Evolutionary conservation across 2,888 invertebrate species (phyloP).

Genomic region (Lasioglossum vierecki): DNA sequence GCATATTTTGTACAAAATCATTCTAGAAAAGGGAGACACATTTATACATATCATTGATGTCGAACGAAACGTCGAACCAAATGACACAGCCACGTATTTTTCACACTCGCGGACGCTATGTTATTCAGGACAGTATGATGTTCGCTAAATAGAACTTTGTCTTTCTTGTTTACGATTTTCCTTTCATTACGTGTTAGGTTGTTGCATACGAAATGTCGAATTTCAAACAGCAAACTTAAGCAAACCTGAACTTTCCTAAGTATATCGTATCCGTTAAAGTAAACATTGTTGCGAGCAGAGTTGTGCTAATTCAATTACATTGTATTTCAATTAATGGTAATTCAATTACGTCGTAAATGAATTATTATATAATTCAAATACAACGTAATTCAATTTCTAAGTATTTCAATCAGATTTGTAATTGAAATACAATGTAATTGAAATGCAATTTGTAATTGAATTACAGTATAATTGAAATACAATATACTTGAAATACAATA

Average conservation of each 20-base stretch:
- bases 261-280: no score
- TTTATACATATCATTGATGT: constrained; percentile 1
- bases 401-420: no score
- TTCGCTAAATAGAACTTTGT: neutral
- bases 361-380: no score
- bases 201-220: neutral
- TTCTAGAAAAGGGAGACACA: neutral
- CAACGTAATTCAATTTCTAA: no score
- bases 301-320: no score
- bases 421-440: no score
- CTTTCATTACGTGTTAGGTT: neutral
- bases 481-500: no score
- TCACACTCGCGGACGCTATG: neutral
- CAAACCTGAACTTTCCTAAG: neutral
- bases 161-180: neutral
- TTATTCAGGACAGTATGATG: neutral
- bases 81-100: neutral
- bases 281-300: neutral
- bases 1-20: neutral
- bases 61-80: neutral
- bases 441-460: no score
- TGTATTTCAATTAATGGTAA: no score
- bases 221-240: neutral
- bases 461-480: no score
- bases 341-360: no score